These are phyloP conservation scores for Pionites leucogaster DNA, from an alignment of 2,113 vertebrate species.

Conservation along the genomic window DNA sequence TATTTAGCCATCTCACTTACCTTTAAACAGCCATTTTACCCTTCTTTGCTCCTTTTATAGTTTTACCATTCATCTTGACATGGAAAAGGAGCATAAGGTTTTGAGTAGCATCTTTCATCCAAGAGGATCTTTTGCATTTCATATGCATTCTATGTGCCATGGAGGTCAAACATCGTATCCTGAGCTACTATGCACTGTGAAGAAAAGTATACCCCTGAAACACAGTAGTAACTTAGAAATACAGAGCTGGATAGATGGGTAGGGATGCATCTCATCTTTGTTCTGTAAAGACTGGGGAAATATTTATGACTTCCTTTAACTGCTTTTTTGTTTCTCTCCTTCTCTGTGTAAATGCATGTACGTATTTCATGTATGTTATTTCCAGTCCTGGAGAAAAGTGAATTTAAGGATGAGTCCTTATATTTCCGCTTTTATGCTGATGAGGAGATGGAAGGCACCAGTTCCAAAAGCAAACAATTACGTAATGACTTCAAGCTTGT, in stretches of 20 bases:
- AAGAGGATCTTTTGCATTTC: neutral
- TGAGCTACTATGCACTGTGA: neutral
- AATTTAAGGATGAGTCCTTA: slow-evolving; percentile 97
- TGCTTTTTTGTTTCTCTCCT: neutral
- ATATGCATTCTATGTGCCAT: neutral
- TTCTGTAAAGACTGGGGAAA: neutral
- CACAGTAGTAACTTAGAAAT: neutral
- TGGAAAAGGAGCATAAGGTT: neutral
- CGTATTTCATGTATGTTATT: neutral
- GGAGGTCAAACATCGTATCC: neutral
- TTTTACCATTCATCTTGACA: neutral
- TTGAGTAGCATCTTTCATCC: neutral
- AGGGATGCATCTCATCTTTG: neutral
- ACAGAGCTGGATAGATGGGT: neutral
- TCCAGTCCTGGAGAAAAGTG: slow-evolving; percentile 95
- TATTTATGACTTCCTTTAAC: neutral
- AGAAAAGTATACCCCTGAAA: neutral
- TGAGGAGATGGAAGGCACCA: slow-evolving; percentile 94
- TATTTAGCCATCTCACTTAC: neutral
- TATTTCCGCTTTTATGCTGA: slow-evolving; percentile 98
- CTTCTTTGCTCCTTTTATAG: neutral
- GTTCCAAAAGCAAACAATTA: slow-evolving; percentile 90
- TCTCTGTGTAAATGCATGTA: neutral
- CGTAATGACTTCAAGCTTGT: slow-evolving; percentile 95
- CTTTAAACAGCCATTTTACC: neutral